Percentiles rank a stretch among this genome's conserved stretches.
Conservation (phyloP, 2,797 vertebrate species). For the Masticophis lateralis region DNA sequence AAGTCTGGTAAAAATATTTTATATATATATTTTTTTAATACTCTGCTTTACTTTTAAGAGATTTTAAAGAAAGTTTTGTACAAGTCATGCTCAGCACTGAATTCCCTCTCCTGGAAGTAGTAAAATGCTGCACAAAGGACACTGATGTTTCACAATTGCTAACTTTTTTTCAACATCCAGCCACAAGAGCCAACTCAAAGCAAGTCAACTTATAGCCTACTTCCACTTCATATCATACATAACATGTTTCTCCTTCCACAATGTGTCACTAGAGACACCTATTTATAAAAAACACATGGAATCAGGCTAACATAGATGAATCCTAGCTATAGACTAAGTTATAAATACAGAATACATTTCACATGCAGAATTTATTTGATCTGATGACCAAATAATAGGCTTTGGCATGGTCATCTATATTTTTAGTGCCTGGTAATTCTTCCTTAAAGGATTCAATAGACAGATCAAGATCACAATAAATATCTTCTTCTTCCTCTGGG, state of each 20-base stretch:
- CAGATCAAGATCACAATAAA: not conserved
- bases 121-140: not conserved
- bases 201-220: not conserved
- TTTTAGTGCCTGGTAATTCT: not conserved
- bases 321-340: not conserved
- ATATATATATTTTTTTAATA: not conserved
- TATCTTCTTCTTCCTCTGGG: not conserved
- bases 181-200: not conserved
- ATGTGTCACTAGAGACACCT: not conserved
- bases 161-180: not conserved
- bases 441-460: not conserved
- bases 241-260: not conserved
- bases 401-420: not conserved
- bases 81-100: not conserved
- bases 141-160: not conserved
- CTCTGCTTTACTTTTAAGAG: not conserved
- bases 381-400: not conserved
- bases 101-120: not conserved
- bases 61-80: not conserved
- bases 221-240: not conserved
- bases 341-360: not conserved
- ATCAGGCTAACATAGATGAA: not conserved
- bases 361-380: not conserved
- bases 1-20: not conserved
- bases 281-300: not conserved